Conservation (phyloP, 2,797 vertebrate species). For the Periophthalmus magnuspinnatus region DNA sequence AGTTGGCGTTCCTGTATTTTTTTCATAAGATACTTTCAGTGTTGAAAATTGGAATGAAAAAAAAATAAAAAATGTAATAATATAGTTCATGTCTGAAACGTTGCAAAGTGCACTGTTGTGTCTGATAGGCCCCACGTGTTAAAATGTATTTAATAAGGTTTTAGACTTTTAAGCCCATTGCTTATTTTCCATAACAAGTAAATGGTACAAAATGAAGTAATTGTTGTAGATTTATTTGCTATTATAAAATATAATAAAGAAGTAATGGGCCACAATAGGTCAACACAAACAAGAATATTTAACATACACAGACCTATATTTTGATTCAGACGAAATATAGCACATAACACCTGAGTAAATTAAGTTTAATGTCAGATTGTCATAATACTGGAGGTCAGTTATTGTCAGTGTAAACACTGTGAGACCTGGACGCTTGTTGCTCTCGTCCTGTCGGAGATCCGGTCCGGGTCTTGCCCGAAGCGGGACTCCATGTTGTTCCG, state of each 20-base stretch:
- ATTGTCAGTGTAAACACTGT: not conserved
- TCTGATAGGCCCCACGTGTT: too few relatives aligned
- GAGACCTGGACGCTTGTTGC: not conserved
- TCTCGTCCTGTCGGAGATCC: slow-evolving; percentile 47
- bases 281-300: too few relatives aligned
- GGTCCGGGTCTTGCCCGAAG: slow-evolving; percentile 53
- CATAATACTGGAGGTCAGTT: not conserved
- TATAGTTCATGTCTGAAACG: not conserved
- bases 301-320: too few relatives aligned
- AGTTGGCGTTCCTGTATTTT: not conserved
- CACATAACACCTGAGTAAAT: too few relatives aligned
- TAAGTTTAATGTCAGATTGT: not conserved
- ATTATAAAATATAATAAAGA: not conserved
- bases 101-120: not conserved
- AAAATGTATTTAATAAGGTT: too few relatives aligned
- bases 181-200: too few relatives aligned
- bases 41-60: too few relatives aligned
- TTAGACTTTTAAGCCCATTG: too few relatives aligned
- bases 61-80: not conserved
- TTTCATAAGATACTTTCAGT: not conserved
- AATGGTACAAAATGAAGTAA: not conserved
- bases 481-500: slow-evolving; percentile 79
- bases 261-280: too few relatives aligned
- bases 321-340: too few relatives aligned
- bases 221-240: not conserved